Conservation (phyloP, 1,140 invertebrate species). For the Drosophila persimilis region DNA sequence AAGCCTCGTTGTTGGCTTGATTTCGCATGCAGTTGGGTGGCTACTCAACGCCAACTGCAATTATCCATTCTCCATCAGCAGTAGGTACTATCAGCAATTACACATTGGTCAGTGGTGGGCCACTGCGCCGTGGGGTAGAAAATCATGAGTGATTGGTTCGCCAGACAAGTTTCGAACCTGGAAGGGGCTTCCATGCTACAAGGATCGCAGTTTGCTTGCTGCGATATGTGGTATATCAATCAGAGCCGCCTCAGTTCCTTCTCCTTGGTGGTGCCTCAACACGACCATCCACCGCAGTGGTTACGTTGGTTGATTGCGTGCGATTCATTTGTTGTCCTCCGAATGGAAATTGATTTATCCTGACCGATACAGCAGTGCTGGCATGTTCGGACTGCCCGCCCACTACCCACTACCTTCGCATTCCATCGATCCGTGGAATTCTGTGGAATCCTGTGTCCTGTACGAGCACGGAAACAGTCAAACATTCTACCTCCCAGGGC, state of each 20-base stretch:
- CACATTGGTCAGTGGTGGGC: too few relatives aligned
- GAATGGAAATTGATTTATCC: slow-evolving; percentile 37
- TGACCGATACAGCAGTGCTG: too few relatives aligned
- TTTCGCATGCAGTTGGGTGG: slow-evolving; percentile 1
- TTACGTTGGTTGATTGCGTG: neutral
- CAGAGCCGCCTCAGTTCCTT: slow-evolving; percentile 3
- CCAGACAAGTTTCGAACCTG: neutral
- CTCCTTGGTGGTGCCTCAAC: too few relatives aligned
- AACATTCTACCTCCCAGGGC: too few relatives aligned
- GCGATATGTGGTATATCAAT: slow-evolving; percentile 24
- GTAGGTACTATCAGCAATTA: slow-evolving; percentile 7
- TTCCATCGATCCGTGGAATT: neutral
- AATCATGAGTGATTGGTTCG: slow-evolving; percentile 26
- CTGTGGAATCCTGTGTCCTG: too few relatives aligned
- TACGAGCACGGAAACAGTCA: neutral
- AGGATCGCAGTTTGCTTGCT: neutral
- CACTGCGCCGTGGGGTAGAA: neutral
- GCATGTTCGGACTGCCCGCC: neutral
- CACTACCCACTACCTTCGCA: too few relatives aligned
- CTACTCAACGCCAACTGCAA: neutral
- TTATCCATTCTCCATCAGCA: slow-evolving; percentile 7
- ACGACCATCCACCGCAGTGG: neutral
- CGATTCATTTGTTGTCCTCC: slow-evolving; percentile 30
- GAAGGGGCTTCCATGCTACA: too few relatives aligned
- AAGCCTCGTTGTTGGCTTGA: too few relatives aligned